Conservation (phyloP, 2,888 invertebrate species). For the Lepas anatifera region DNA sequence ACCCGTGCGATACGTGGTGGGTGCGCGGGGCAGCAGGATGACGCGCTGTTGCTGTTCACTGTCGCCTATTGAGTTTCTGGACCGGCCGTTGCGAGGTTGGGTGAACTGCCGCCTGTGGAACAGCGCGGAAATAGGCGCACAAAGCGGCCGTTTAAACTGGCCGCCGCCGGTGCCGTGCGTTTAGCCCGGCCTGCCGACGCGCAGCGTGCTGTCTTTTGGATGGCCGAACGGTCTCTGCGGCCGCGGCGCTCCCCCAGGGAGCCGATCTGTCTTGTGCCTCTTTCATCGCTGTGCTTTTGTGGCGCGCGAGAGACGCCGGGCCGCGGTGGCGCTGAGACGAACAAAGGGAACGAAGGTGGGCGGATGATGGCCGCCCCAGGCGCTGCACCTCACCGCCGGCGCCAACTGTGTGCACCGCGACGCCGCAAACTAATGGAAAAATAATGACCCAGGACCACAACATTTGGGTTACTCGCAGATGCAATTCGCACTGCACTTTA, state of each 20-base stretch:
- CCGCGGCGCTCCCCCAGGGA: neutral
- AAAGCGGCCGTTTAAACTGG: constrained; percentile 4
- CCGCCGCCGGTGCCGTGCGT: neutral
- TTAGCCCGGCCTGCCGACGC: neutral
- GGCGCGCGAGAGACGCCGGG: neutral
- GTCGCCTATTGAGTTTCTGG: too few relatives aligned
- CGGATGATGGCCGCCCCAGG: neutral
- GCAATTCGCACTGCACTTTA: neutral
- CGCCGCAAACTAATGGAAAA: neutral
- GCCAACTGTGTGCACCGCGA: neutral
- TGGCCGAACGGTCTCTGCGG: neutral
- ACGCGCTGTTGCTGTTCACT: too few relatives aligned
- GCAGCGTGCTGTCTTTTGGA: neutral
- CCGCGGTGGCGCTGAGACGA: neutral
- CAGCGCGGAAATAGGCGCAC: neutral
- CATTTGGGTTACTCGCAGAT: neutral
- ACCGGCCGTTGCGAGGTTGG: too few relatives aligned
- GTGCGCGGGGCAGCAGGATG: too few relatives aligned
- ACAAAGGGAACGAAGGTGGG: neutral
- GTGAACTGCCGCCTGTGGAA: too few relatives aligned
- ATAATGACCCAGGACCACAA: too few relatives aligned
- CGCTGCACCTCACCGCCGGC: neutral
- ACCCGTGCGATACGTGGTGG: neutral
- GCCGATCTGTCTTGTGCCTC: neutral
- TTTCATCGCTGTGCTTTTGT: neutral